Conservation (phyloP, 2,888 invertebrate genomes). For the Ectropis crepuscularia region DNA sequence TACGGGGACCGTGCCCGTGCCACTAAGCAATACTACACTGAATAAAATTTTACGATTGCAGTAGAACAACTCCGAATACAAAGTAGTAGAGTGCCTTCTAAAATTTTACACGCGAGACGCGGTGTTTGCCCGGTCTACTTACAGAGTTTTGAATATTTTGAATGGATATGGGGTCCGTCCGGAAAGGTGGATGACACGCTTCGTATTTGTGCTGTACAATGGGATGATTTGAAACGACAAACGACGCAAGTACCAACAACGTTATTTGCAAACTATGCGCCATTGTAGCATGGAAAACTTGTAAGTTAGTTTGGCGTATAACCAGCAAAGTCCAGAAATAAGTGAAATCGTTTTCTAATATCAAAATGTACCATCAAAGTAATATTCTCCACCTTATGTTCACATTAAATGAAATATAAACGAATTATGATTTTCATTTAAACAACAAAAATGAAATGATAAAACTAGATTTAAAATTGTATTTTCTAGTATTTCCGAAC, state of each 20-base stretch:
- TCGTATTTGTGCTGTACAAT: conserved; percentile 14
- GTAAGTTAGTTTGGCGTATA: not conserved
- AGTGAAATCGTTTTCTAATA: not conserved
- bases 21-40: conserved; percentile 29
- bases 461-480: not conserved
- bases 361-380: no score
- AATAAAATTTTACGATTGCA: conserved; percentile 45
- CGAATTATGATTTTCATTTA: not conserved
- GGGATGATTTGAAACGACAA: not conserved
- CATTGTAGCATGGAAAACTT: not conserved
- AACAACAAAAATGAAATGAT: not conserved
- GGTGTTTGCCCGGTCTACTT: conserved; percentile 27
- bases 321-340: not conserved
- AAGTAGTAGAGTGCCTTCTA: conserved; percentile 28
- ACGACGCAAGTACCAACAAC: conserved; percentile 3
- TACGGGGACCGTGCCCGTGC: conserved; percentile 37
- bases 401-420: not conserved
- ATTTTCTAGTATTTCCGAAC: not conserved
- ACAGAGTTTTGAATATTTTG: conserved; percentile 40
- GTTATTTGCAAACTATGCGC: conserved; percentile 2
- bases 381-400: no score
- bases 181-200: conserved; percentile 15
- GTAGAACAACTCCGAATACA: conserved; percentile 34
- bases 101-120: conserved; percentile 36
- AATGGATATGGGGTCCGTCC: conserved; percentile 25